Conservation (phyloP, 2,888 invertebrate species). For the Drosophila austrosaltans region DNA sequence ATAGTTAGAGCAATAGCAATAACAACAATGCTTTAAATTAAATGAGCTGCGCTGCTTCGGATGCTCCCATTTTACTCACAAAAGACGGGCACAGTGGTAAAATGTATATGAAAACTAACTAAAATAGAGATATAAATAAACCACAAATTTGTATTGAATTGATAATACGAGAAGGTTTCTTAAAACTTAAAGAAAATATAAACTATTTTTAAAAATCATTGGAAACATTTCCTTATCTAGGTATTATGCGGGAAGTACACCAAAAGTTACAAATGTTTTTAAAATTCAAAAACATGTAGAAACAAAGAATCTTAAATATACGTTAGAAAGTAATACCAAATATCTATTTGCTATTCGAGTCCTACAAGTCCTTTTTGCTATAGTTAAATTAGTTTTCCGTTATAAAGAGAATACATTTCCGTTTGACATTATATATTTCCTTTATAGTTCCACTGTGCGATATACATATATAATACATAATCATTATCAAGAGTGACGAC, state of each 20-base stretch:
- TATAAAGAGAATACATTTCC: neutral
- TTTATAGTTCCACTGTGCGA: constrained; percentile 23
- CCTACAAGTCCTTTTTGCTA: no score
- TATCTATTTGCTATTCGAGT: neutral
- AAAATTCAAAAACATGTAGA: no score
- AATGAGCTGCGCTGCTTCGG: constrained; percentile 22
- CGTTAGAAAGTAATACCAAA: neutral
- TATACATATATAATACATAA: constrained; percentile 42
- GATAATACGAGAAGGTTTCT: no score
- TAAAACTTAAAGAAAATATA: neutral
- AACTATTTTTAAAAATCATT: no score
- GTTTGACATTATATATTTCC: neutral
- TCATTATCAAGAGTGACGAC: constrained; percentile 58
- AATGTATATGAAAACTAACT: neutral
- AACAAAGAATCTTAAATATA: no score
- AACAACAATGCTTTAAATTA: constrained; percentile 35
- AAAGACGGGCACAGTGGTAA: constrained; percentile 17
- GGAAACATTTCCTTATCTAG: no score
- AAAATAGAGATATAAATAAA: neutral
- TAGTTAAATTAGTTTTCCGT: no score
- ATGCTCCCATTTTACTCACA: constrained; percentile 6
- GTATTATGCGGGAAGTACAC: no score
- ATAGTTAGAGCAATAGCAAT: constrained; percentile 27
- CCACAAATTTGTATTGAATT: neutral
- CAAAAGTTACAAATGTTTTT: no score